Evolutionary conservation across 2,797 vertebrate species (phyloP).

Genomic region (Anguilla anguilla): DNA sequence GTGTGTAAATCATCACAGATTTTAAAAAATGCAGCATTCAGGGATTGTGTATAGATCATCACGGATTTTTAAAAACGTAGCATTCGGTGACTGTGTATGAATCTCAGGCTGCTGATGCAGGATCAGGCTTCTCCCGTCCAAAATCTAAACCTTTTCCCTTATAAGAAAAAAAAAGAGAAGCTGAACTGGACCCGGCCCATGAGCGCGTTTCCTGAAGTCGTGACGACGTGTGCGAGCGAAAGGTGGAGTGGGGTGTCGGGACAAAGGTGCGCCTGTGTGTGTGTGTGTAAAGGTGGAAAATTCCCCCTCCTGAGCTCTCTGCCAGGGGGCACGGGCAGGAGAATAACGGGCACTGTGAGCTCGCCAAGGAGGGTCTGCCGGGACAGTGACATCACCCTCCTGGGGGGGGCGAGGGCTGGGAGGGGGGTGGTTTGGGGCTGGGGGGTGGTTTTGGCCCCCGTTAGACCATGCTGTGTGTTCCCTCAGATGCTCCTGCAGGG

Average conservation of each 20-base stretch:
- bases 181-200: background rate
- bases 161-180: background rate
- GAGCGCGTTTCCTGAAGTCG: constrained; percentile 14
- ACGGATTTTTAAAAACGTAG: too few species aligned
- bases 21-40: too few species aligned
- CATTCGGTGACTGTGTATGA: too few species aligned
- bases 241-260: constrained; percentile 40
- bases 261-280: constrained; percentile 75
- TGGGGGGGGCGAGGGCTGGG: constrained; percentile 37
- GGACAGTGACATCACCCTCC: constrained; percentile 28
- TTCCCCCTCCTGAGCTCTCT: constrained; percentile 47
- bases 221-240: constrained; percentile 18
- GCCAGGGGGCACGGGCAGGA: background rate
- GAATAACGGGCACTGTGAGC: constrained; percentile 35
- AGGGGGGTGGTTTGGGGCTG: background rate
- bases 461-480: background rate
- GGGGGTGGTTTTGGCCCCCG: background rate
- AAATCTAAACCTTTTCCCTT: background rate
- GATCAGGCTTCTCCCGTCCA: background rate
- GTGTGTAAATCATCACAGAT: too few species aligned
- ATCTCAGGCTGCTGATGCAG: background rate
- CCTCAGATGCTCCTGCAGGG: background rate
- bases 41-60: too few species aligned
- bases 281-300: constrained; percentile 71
- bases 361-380: constrained; percentile 60